A percentile compares a stretch with the other conserved stretches of the same genome.
phyloP scores from a whole-genome alignment of 2,113 vertebrate genomes.

The Galeopterus variegatus region DNA sequence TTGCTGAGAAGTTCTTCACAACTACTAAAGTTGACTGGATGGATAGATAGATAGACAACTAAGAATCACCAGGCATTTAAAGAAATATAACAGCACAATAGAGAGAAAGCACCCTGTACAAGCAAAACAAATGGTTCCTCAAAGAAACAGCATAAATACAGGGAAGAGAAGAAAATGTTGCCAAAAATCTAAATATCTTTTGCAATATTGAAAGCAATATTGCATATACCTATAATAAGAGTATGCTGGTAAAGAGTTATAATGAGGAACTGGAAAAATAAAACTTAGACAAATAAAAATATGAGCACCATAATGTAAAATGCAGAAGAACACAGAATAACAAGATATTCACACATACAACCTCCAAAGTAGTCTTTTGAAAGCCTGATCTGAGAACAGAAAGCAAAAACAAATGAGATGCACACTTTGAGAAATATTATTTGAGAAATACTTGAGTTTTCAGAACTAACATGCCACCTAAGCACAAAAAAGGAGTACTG shows the following conservation, averaged over 20 bases:
- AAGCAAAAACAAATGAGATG: not conserved
- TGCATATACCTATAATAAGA: not conserved
- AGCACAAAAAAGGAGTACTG: not conserved
- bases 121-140: not conserved
- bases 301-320: not conserved
- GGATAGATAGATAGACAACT: not conserved
- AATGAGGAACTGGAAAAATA: not conserved
- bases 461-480: not conserved
- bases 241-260: not conserved
- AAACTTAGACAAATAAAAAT: not conserved
- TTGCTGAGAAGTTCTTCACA: not conserved
- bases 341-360: not conserved
- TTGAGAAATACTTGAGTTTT: not conserved
- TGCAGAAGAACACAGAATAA: not conserved
- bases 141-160: not conserved
- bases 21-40: not conserved
- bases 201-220: not conserved
- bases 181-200: not conserved
- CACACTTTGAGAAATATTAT: not conserved
- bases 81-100: not conserved
- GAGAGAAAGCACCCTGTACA: not conserved
- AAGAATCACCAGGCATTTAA: not conserved
- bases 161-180: not conserved
- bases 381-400: not conserved
- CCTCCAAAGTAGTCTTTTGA: not conserved